Evolutionary conservation across 2,888 invertebrate genomes (phyloP).

Genomic region (Agapostemon virescens): DNA sequence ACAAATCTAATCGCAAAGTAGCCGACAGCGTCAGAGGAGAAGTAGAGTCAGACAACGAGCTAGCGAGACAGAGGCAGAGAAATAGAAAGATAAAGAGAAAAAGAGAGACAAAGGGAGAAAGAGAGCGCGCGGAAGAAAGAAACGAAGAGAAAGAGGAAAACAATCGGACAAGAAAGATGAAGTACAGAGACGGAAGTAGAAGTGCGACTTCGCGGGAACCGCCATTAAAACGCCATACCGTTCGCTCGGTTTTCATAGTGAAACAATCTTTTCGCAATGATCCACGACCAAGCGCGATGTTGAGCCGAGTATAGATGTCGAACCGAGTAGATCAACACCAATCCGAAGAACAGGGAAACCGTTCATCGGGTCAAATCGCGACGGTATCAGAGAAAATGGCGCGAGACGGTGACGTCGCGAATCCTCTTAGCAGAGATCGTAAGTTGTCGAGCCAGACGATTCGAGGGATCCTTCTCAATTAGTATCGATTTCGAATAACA

Average conservation of each 20-base stretch:
- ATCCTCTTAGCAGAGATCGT: background rate
- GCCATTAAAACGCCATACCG: slow-evolving; percentile 19
- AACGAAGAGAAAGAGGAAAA: background rate
- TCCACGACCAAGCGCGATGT: background rate
- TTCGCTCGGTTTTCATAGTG: slow-evolving; percentile 15
- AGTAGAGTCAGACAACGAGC: slow-evolving; percentile 3
- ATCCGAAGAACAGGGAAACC: background rate
- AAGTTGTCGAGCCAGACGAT: background rate
- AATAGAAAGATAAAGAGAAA: slow-evolving; percentile 22
- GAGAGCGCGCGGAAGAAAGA: background rate
- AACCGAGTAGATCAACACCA: background rate
- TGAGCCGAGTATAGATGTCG: background rate
- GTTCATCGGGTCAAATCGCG: background rate
- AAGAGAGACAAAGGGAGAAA: slow-evolving; percentile 4
- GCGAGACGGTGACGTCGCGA: background rate
- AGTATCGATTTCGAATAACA: background rate
- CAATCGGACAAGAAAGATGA: slow-evolving; percentile 3
- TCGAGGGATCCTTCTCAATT: too few species aligned
- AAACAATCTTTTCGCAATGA: background rate
- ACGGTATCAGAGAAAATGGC: background rate
- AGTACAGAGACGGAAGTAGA: slow-evolving; percentile 22
- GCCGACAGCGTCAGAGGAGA: slow-evolving; percentile 18
- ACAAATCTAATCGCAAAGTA: slow-evolving; percentile 23
- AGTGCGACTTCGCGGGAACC: slow-evolving; percentile 25
- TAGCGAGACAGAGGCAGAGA: slow-evolving; percentile 11